Evolutionary conservation across 53 echinoderm and acorn worm species (phyloP).

Genomic region (Mesocentrotus franciscanus): DNA sequence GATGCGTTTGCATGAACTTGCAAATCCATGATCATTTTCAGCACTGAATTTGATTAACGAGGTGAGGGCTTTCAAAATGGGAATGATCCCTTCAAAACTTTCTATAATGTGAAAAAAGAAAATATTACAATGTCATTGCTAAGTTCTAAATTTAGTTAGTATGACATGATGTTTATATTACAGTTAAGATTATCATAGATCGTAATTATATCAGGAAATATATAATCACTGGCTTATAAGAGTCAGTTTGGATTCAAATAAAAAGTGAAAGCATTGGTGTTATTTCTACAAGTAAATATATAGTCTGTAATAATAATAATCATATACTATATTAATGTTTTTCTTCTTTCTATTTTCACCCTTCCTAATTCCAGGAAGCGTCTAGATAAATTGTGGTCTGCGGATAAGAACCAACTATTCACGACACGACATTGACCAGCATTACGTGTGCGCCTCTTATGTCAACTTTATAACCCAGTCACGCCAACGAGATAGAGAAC

Average conservation of each 20-base stretch:
- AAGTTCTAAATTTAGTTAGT: neutral
- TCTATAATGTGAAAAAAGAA: no score
- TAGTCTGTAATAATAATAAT: neutral
- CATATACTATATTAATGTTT: neutral
- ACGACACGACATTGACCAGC: neutral
- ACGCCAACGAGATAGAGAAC: no score
- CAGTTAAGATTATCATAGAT: neutral
- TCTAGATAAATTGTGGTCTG: neutral
- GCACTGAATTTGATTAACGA: no score
- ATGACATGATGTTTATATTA: neutral
- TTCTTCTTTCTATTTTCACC: neutral
- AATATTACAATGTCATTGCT: neutral
- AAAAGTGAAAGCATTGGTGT: neutral
- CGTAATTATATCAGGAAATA: neutral
- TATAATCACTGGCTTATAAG: neutral
- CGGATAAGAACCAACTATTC: neutral
- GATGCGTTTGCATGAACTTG: no score
- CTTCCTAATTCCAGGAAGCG: neutral
- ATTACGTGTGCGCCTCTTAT: neutral
- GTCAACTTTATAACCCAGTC: no score
- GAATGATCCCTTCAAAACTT: no score
- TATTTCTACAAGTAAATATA: neutral
- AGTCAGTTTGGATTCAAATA: neutral
- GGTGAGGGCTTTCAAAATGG: no score
- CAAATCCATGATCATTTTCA: no score